These are phyloP conservation scores for Tragulus kanchil DNA, from an alignment of 2,113 vertebrate species.

Conservation along the genomic window DNA sequence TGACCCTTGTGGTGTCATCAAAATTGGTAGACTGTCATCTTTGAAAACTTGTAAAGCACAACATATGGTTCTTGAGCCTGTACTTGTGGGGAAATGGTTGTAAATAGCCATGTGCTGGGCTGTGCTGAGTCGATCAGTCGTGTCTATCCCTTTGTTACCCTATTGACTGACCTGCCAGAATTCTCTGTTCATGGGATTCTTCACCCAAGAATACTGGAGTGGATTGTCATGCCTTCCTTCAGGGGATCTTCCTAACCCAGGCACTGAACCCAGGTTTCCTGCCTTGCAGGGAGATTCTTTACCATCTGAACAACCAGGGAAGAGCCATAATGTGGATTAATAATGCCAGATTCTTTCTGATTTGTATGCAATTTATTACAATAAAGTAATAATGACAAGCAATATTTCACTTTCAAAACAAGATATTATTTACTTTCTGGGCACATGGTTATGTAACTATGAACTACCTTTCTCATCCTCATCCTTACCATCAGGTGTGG, in stretches of 20 bases:
- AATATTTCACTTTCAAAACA: slow-evolving; percentile 9
- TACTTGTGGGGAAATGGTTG: neutral
- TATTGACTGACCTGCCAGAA: no score
- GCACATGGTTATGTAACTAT: neutral
- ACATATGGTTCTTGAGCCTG: fast-evolving
- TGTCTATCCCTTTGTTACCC: no score
- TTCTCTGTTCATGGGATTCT: no score
- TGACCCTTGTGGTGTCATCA: neutral
- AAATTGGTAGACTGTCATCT: neutral
- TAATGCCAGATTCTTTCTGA: neutral
- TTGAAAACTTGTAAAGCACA: neutral
- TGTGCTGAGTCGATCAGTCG: no score
- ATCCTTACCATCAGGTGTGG: fast-evolving
- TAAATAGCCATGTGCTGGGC: no score
- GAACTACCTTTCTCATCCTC: neutral
- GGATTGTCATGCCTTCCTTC: no score
- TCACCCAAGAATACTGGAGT: no score
- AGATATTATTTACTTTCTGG: neutral
- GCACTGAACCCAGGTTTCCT: no score
- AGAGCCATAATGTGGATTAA: neutral
- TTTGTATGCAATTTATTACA: neutral
- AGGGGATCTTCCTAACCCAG: no score
- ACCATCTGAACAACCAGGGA: no score
- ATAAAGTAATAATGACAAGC: neutral
- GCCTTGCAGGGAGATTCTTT: no score